Evolutionary conservation across 2,113 vertebrate species (phyloP).

Genomic region (Clarias magur): DNA sequence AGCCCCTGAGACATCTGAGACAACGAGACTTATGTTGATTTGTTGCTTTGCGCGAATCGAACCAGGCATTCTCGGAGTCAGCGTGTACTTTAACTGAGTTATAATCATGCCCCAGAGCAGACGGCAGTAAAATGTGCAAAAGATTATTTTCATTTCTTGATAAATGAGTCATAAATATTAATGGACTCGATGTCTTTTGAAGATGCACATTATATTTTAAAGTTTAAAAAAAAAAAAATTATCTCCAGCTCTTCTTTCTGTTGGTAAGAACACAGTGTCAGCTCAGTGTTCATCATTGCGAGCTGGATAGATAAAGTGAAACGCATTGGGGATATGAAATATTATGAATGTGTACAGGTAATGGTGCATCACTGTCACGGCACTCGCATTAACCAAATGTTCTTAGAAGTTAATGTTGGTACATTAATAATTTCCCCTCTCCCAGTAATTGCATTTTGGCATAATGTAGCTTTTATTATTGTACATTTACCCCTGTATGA

Average conservation of each 20-base stretch:
- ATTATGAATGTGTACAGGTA: slow-evolving; percentile 22
- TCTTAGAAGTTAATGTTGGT: slow-evolving; percentile 7
- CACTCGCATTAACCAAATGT: slow-evolving; percentile 19
- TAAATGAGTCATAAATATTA: slow-evolving; percentile 48
- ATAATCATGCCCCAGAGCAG: slow-evolving; percentile 34
- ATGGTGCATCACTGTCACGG: neutral
- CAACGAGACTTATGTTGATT: slow-evolving; percentile 15
- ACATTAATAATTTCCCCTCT: slow-evolving; percentile 27
- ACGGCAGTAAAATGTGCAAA: slow-evolving; percentile 22
- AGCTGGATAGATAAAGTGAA: neutral
- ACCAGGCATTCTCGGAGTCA: neutral
- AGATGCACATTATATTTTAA: slow-evolving; percentile 25
- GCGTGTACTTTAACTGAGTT: slow-evolving; percentile 16
- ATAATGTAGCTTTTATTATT: neutral
- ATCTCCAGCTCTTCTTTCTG: neutral
- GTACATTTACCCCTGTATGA: slow-evolving; percentile 5
- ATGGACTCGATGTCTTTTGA: slow-evolving; percentile 20
- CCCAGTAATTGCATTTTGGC: neutral
- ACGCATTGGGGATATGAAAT: neutral
- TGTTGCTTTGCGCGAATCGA: slow-evolving; percentile 23
- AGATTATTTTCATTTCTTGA: slow-evolving; percentile 28
- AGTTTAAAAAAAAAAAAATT: neutral
- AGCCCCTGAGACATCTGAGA: slow-evolving; percentile 26
- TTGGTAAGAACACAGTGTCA: slow-evolving; percentile 12
- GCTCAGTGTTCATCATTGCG: slow-evolving; percentile 10